Conservation (phyloP, 2,888 invertebrate species). For the Gastrophysa polygoni region DNA sequence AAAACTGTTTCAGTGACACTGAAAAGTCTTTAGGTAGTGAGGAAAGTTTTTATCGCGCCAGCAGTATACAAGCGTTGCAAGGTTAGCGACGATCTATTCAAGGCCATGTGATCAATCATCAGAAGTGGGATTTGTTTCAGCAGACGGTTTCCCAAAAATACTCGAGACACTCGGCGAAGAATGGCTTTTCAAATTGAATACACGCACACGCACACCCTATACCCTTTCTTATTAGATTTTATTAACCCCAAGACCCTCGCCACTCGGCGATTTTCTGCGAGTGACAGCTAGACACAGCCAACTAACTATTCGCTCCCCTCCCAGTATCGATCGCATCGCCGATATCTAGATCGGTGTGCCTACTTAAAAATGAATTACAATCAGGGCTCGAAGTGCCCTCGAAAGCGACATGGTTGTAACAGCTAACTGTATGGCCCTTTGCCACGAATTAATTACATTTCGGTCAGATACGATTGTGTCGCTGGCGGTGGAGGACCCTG, state of each 20-base stretch:
- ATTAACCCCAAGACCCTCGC: slow-evolving; percentile 42
- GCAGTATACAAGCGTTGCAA: too few species aligned
- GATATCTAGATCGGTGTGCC: slow-evolving; percentile 41
- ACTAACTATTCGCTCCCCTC: slow-evolving; percentile 22
- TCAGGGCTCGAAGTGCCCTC: slow-evolving; percentile 40
- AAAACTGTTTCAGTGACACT: too few species aligned
- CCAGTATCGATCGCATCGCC: background rate
- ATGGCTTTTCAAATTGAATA: slow-evolving; percentile 35
- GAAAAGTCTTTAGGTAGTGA: too few species aligned
- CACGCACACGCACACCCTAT: background rate
- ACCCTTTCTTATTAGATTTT: slow-evolving; percentile 44
- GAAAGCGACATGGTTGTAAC: slow-evolving; percentile 38
- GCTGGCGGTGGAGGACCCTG: background rate
- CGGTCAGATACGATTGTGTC: slow-evolving; percentile 26
- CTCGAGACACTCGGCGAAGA: background rate
- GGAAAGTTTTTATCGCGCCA: too few species aligned
- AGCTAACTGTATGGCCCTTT: slow-evolving; percentile 37
- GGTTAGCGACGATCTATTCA: too few species aligned
- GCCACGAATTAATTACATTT: slow-evolving; percentile 45
- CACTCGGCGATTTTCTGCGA: background rate
- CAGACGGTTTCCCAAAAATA: too few species aligned
- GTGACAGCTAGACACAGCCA: slow-evolving; percentile 40
- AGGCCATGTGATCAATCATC: too few species aligned
- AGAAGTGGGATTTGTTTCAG: too few species aligned
- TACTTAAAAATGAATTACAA: slow-evolving; percentile 55